A percentile compares a stretch with the other conserved stretches of the same genome.
Conservation (phyloP, 2,797 vertebrate genomes). For the Hydrolagus colliei region DNA sequence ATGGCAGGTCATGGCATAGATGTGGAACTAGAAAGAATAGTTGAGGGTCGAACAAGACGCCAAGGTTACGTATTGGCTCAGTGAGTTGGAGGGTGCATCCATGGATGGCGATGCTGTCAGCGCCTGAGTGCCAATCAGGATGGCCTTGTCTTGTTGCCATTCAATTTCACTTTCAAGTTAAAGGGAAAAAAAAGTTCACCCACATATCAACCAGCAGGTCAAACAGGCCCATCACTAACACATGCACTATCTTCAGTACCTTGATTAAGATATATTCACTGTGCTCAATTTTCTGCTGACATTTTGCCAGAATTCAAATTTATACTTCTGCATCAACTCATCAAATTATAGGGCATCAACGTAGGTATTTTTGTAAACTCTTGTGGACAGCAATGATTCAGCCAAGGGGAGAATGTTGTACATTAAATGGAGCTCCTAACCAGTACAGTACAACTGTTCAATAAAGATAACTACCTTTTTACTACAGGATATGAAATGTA, state of each 20-base stretch:
- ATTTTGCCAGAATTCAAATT: not conserved
- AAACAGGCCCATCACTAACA: not conserved
- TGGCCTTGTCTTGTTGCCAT: too few relatives aligned
- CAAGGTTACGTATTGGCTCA: too few relatives aligned
- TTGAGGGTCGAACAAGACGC: too few relatives aligned
- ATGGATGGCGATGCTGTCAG: too few relatives aligned
- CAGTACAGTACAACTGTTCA: not conserved
- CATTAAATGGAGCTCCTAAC: not conserved
- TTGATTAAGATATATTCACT: constrained; percentile 18
- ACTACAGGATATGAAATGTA: too few relatives aligned
- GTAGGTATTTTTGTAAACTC: not conserved
- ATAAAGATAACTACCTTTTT: too few relatives aligned
- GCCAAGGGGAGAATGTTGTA: not conserved
- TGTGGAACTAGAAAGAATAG: too few relatives aligned
- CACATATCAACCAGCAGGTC: not conserved
- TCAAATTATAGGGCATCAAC: not conserved
- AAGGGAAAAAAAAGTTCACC: not conserved
- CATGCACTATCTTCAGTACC: not conserved
- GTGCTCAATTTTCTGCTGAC: not conserved
- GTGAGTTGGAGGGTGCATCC: too few relatives aligned
- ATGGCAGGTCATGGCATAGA: too few relatives aligned
- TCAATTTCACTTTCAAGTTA: too few relatives aligned
- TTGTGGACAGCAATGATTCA: not conserved
- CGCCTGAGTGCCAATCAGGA: too few relatives aligned
- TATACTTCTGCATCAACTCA: not conserved